Conservation (phyloP, 2,888 invertebrate species). For the Anagyrus pseudococci region DNA sequence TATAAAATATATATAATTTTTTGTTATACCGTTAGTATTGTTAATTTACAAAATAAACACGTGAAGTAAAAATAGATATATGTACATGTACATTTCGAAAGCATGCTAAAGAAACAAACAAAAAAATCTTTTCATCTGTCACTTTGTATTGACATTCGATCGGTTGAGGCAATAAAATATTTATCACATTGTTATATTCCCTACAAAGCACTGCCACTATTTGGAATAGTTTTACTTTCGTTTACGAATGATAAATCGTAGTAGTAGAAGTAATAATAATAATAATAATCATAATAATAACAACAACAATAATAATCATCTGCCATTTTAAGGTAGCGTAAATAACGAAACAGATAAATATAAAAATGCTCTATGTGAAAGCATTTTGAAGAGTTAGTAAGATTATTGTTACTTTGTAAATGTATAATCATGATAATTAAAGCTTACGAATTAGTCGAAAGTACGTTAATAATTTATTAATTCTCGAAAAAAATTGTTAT, state of each 20-base stretch:
- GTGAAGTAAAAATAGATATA: too few species aligned
- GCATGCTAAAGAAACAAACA: too few species aligned
- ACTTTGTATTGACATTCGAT: conserved; percentile 18
- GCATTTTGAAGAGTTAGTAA: conserved; percentile 29
- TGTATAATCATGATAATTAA: conserved; percentile 10
- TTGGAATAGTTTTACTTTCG: conserved; percentile 50
- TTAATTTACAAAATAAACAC: too few species aligned
- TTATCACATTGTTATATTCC: conserved; percentile 46
- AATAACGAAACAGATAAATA: conserved; percentile 18
- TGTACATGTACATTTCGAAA: too few species aligned
- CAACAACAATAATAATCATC: conserved; percentile 14
- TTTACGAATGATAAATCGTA: conserved; percentile 39
- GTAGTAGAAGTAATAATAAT: conserved; percentile 3
- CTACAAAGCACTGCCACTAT: conserved; percentile 58
- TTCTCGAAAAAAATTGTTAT: too few species aligned
- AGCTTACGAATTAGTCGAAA: conserved; percentile 13
- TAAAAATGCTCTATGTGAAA: conserved; percentile 13
- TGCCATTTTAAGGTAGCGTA: conserved; percentile 32
- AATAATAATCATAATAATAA: conserved; percentile 7
- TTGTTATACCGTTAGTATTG: too few species aligned
- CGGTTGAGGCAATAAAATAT: conserved; percentile 52
- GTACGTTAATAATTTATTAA: too few species aligned
- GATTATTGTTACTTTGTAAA: conserved; percentile 30
- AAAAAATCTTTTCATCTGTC: too few species aligned
- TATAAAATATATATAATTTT: too few species aligned